Percentiles rank a stretch among this genome's conserved stretches.
Conservation (phyloP, 2,113 vertebrate genomes). For the Cyphomyrus plagiostoma region DNA sequence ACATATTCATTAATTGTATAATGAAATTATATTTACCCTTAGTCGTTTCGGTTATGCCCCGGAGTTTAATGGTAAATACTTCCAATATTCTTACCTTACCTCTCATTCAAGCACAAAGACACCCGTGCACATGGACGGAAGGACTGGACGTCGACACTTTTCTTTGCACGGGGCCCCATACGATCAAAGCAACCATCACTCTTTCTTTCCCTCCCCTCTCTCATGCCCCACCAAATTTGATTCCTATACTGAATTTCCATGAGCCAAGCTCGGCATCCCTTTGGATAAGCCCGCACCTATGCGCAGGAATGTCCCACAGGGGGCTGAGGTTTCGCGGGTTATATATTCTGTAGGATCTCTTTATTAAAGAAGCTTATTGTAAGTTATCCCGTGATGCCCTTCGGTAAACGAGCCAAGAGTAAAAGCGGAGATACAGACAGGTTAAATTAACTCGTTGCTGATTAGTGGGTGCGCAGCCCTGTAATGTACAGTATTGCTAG, state of each 20-base stretch:
- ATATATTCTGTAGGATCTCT: neutral
- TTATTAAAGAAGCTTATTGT: neutral
- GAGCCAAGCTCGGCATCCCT: slow-evolving; percentile 48
- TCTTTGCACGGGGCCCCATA: slow-evolving; percentile 44
- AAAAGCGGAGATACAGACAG: neutral
- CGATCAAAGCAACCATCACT: slow-evolving; percentile 60
- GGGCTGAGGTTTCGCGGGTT: slow-evolving; percentile 8
- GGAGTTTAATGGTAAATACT: neutral
- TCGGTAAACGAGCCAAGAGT: neutral
- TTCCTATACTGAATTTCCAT: slow-evolving; percentile 53
- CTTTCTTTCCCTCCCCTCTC: slow-evolving; percentile 40
- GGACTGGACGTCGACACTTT: slow-evolving; percentile 35
- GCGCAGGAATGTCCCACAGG: slow-evolving; percentile 27
- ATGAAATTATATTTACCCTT: slow-evolving; percentile 1
- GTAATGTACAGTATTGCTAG: slow-evolving; percentile 22
- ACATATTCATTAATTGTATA: neutral
- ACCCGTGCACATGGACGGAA: slow-evolving; percentile 27
- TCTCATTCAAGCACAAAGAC: slow-evolving; percentile 17
- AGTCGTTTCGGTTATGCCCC: neutral
- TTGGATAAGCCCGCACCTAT: slow-evolving; percentile 43
- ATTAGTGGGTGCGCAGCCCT: slow-evolving; percentile 14
- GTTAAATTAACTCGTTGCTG: slow-evolving; percentile 12
- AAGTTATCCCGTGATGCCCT: neutral
- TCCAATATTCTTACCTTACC: slow-evolving; percentile 11
- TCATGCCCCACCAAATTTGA: slow-evolving; percentile 45